Evolutionary conservation across 2,888 invertebrate genomes (phyloP).

Genomic region (Hypsopygia costalis): DNA sequence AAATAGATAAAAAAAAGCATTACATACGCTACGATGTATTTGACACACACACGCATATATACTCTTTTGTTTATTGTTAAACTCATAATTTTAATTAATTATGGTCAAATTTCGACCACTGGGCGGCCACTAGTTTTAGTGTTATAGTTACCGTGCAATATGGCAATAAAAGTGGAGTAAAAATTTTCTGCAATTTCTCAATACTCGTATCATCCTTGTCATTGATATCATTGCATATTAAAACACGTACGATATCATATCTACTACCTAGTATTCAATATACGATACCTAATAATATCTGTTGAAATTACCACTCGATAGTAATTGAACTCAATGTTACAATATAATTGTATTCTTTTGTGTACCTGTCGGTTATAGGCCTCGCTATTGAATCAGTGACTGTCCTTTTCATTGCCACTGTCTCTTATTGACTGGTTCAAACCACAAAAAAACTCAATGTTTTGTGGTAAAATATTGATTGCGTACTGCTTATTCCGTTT

Average conservation of each 20-base stretch:
- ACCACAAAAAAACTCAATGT: slow-evolving; percentile 1
- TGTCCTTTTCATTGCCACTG: neutral
- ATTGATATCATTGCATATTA: neutral
- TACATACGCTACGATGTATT: too few species aligned
- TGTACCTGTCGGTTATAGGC: neutral
- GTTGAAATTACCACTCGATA: slow-evolving; percentile 1
- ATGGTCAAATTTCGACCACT: too few species aligned
- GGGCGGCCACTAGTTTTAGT: too few species aligned
- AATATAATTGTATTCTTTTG: neutral
- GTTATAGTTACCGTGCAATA: too few species aligned
- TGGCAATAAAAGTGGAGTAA: too few species aligned
- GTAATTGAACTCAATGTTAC: neutral
- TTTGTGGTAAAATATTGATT: neutral
- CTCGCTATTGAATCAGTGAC: neutral
- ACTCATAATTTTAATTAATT: too few species aligned
- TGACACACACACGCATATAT: too few species aligned
- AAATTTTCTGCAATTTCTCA: slow-evolving; percentile 1
- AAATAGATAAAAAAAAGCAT: too few species aligned
- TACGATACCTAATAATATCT: neutral
- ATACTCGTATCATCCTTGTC: slow-evolving; percentile 1
- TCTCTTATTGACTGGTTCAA: slow-evolving; percentile 2
- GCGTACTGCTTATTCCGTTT: neutral
- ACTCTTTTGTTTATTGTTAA: too few species aligned
- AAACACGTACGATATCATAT: neutral
- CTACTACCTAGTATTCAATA: neutral